Conservation (phyloP, 2,113 vertebrate species). For the Strix aluco region DNA sequence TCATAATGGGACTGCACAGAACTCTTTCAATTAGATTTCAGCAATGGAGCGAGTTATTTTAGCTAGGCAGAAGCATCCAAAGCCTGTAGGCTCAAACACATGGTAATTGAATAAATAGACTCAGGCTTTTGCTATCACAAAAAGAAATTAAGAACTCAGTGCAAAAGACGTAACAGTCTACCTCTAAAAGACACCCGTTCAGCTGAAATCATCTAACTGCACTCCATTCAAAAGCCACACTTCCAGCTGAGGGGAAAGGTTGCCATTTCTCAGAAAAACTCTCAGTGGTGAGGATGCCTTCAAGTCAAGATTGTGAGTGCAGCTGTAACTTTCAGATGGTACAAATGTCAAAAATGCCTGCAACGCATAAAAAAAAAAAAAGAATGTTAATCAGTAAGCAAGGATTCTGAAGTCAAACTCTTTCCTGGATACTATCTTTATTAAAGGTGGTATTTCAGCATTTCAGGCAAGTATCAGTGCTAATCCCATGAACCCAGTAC, state of each 20-base stretch:
- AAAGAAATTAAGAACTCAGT: constrained; percentile 49
- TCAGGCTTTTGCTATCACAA: constrained; percentile 28
- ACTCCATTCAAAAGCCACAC: constrained; percentile 13
- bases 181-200: neutral
- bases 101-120: constrained; percentile 56
- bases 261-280: neutral
- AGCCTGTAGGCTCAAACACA: constrained; percentile 43
- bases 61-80: constrained; percentile 49
- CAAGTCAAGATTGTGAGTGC: neutral
- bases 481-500: neutral
- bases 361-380: neutral
- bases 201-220: constrained; percentile 1
- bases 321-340: neutral
- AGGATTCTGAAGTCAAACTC: neutral
- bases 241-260: neutral
- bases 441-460: neutral
- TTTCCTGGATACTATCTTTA: neutral
- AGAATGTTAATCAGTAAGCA: neutral
- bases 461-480: neutral
- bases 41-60: constrained; percentile 53
- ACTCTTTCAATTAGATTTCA: constrained; percentile 73
- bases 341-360: neutral
- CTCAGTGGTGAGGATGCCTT: neutral
- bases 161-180: constrained; percentile 8
- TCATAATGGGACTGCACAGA: constrained; percentile 67